These are phyloP conservation scores for Leptonema lineaticorne DNA, from an alignment of 1,140 invertebrate species.

Conservation along the genomic window DNA sequence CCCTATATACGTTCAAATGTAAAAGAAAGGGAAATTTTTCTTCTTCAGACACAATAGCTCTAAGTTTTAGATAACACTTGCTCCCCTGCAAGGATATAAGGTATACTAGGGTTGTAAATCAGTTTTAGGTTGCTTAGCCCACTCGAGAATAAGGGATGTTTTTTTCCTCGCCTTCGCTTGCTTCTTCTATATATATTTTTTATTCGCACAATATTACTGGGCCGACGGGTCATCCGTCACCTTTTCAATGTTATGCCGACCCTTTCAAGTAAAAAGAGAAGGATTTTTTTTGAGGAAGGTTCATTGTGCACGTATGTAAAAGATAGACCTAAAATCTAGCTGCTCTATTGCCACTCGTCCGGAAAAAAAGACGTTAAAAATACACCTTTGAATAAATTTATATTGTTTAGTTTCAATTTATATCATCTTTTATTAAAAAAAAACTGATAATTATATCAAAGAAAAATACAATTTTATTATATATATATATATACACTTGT, in stretches of 20 bases:
- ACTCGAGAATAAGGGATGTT: constrained; percentile 9
- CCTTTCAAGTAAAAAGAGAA: constrained; percentile 39
- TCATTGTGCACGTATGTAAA: background rate
- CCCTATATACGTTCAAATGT: background rate
- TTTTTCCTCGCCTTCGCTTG: constrained; percentile 11
- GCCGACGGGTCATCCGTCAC: constrained; percentile 42
- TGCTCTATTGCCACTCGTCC: background rate
- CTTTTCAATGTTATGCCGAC: constrained; percentile 38
- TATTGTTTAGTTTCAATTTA: background rate
- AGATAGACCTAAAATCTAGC: background rate
- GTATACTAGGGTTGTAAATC: constrained; percentile 18
- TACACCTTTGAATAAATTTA: background rate
- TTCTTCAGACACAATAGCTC: constrained; percentile 40
- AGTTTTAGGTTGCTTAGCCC: constrained; percentile 27
- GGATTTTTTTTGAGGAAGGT: constrained; percentile 39
- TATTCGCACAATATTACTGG: constrained; percentile 36
- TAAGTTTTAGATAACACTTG: constrained; percentile 28
- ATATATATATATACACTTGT: too few relatives aligned
- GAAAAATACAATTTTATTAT: too few relatives aligned
- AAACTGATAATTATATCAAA: too few relatives aligned
- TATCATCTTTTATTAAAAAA: too few relatives aligned
- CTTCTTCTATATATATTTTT: constrained; percentile 35
- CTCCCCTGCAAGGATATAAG: constrained; percentile 17
- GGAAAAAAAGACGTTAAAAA: background rate
- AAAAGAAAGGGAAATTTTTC: constrained; percentile 29